phyloP scores from a whole-genome alignment of 2,888 invertebrate genomes.

The Theodoxus fluviatilis region DNA sequence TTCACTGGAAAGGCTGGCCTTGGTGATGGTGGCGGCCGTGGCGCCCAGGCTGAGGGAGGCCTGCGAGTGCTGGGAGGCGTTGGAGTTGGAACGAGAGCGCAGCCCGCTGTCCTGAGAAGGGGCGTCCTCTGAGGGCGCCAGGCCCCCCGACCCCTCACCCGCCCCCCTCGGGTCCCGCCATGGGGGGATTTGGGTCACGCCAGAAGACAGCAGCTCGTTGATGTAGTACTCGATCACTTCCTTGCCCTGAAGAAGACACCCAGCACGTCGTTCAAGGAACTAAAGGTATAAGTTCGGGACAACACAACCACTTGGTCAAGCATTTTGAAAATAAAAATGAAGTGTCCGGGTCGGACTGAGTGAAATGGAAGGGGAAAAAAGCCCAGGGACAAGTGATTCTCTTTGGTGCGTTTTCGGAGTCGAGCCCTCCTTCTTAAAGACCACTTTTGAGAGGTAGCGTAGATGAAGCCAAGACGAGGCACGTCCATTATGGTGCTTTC shows the following conservation, averaged over 20 bases:
- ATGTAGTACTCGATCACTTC: slow-evolving; percentile 93
- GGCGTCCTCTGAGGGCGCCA: slow-evolving; percentile 39
- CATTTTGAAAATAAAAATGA: no score
- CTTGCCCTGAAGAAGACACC: slow-evolving; percentile 75
- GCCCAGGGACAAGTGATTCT: no score
- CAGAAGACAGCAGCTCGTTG: slow-evolving; percentile 78
- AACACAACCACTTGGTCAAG: no score
- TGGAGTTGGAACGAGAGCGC: slow-evolving; percentile 53
- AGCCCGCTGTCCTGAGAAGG: slow-evolving; percentile 55
- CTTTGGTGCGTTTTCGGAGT: no score
- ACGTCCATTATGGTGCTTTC: no score
- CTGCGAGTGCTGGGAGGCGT: slow-evolving; percentile 40
- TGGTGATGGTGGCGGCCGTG: slow-evolving; percentile 57
- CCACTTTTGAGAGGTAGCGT: no score
- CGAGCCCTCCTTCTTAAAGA: no score
- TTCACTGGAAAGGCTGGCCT: slow-evolving; percentile 1
- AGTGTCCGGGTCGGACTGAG: no score
- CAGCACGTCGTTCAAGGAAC: no score
- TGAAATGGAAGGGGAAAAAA: no score
- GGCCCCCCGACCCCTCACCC: neutral
- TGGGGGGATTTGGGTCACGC: slow-evolving; percentile 73
- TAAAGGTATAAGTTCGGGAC: no score
- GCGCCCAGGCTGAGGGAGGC: slow-evolving; percentile 65
- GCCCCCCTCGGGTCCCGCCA: slow-evolving; percentile 67
- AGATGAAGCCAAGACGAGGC: no score